Percentiles rank a stretch among this genome's conserved stretches.
phyloP scores from a whole-genome alignment of 2,888 invertebrate species.

The Dioctria rufipes region DNA sequence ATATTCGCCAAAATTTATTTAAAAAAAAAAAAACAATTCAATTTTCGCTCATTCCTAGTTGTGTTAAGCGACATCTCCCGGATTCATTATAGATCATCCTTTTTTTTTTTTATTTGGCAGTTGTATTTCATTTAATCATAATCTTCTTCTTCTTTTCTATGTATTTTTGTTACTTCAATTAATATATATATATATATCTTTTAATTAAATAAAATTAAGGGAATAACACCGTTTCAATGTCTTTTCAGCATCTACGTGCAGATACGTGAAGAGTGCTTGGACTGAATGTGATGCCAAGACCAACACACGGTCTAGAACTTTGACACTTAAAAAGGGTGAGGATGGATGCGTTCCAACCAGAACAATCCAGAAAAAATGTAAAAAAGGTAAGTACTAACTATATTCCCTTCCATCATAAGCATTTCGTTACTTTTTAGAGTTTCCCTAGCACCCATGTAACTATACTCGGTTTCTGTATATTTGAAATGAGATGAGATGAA shows the following conservation, averaged over 20 bases:
- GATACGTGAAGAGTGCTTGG: conserved; percentile 91
- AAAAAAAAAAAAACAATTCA: no score
- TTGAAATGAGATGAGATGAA: not conserved
- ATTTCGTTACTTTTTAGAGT: conserved; percentile 14
- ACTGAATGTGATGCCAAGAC: conserved; percentile 89
- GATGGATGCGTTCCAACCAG: conserved; percentile 86
- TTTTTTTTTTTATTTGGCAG: no score
- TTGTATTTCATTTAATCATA: no score
- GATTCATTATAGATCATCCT: no score
- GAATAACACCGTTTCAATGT: not conserved
- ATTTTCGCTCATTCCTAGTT: no score
- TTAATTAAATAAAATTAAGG: conserved; percentile 7
- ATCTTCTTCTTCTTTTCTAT: no score
- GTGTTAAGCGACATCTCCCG: no score
- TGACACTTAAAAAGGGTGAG: conserved; percentile 90
- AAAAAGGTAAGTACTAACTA: conserved; percentile 79
- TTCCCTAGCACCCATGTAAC: no score
- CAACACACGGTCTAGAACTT: conserved; percentile 85
- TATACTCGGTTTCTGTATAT: conserved; percentile 5
- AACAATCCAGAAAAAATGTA: conserved; percentile 92
- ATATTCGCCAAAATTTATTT: no score
- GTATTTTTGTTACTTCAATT: no score
- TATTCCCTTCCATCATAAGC: not conserved
- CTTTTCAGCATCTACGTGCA: conserved; percentile 77
- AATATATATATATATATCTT: no score